These are phyloP conservation scores for Stenodema calcarata DNA, from an alignment of 2,888 invertebrate species.

Conservation along the genomic window DNA sequence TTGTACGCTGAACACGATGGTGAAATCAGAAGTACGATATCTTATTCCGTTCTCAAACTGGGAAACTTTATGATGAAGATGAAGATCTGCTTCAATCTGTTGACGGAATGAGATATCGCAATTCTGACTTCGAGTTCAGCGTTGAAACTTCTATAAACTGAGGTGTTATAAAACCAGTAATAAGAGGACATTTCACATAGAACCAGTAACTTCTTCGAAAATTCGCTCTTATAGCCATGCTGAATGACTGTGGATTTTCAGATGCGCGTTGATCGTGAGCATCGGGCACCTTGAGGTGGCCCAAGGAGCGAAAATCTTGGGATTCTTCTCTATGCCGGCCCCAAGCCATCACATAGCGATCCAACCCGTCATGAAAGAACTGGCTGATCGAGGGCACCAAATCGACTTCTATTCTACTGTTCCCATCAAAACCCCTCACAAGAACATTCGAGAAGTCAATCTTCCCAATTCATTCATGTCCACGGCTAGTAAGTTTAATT, in stretches of 20 bases:
- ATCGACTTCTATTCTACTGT: conserved; percentile 51
- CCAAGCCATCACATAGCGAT: conserved; percentile 56
- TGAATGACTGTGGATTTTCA: not conserved
- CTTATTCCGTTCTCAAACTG: too few species aligned
- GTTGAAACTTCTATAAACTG: too few species aligned
- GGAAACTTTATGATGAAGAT: too few species aligned
- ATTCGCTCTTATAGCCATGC: too few species aligned
- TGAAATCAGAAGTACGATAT: too few species aligned
- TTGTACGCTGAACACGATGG: too few species aligned
- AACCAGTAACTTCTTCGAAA: too few species aligned
- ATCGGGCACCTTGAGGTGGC: not conserved
- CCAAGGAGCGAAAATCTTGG: conserved; percentile 53
- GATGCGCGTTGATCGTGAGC: not conserved
- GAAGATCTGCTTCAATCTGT: too few species aligned
- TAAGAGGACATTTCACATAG: too few species aligned
- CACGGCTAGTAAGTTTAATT: not conserved
- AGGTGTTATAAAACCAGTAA: too few species aligned
- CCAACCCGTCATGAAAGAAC: conserved; percentile 53
- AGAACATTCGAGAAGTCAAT: not conserved
- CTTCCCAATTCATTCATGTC: not conserved
- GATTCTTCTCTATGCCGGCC: conserved; percentile 54
- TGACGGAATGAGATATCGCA: too few species aligned
- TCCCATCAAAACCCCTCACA: conserved; percentile 28
- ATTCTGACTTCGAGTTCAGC: too few species aligned
- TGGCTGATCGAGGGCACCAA: conserved; percentile 57